Base-by-base conservation (phyloP, 2,888 invertebrate species). In the Allophyes oxyacanthae region DNA sequence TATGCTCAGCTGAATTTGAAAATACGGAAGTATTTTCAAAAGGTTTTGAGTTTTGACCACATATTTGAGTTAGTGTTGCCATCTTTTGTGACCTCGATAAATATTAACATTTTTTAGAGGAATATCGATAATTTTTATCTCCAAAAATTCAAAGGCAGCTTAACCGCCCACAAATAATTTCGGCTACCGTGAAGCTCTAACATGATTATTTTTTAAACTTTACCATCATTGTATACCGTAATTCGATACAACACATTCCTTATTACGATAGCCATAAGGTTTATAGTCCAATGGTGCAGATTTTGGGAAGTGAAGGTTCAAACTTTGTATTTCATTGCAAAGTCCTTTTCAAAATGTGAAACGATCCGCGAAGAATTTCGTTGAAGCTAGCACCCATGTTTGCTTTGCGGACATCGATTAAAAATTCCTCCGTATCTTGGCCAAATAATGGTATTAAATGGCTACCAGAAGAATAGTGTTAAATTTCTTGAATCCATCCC, bases 331-430 rank as follows among this genome's bases (percentile, higher is more conserved):
- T 75, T 63, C 57, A 76, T 81, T 81, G 78, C 82, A 80, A 78
- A 85, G 83, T 79, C 81, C 86, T 85, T 82, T 92, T 90, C 81
- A 90, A 79, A 75, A 81, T 75, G 79, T 80, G 82, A 88, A 89
- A 85, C 88, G 88, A 88, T 89, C 87, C 92, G 90, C 87, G 89
- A 89, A 92, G 86, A 86, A 90, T 91, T 90, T 83, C 72, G 81
- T 73, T 72, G 83, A 78, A 80, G 72, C 85, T 75, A 81, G 81
- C 85, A 82, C 81, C 86, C 81, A 83, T 92, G 89, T 93, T 93
- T 92, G 88, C 83, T 80, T 83, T 82, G 88, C 90, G 92, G 91
- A 89, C 92, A 87, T 78, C 83, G 77, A 80, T 82, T 83, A 81
- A 79, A 82, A 82, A 85, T 81, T 81, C 80, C 81, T 77, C 79